A percentile compares a stretch with the other conserved stretches of the same genome.
These are phyloP conservation scores for Enteromius viviparus DNA, from an alignment of 2,797 vertebrate species.

Conservation along the genomic window DNA sequence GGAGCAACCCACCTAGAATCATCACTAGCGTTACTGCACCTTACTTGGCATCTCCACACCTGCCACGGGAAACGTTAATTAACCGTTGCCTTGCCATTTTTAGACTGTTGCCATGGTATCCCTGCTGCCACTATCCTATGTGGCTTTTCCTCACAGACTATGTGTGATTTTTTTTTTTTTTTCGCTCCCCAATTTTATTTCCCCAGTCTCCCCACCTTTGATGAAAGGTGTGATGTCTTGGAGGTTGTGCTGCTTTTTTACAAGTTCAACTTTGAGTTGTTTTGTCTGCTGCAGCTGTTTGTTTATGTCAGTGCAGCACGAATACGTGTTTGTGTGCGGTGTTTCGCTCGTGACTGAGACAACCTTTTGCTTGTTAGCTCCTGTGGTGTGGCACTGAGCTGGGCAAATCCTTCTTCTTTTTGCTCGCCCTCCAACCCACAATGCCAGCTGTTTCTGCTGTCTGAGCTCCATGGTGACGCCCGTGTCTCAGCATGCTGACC, in stretches of 20 bases:
- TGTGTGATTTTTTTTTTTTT: background rate
- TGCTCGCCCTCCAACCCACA: constrained; percentile 20
- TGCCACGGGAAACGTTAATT: constrained; percentile 51
- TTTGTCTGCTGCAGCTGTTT: constrained; percentile 7
- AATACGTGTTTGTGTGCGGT: background rate
- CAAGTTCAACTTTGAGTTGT: constrained; percentile 8
- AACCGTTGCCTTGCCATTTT: constrained; percentile 55
- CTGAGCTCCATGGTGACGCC: constrained; percentile 26
- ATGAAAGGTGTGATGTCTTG: constrained; percentile 27
- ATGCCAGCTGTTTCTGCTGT: constrained; percentile 26
- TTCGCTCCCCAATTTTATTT: background rate
- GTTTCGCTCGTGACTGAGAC: constrained; percentile 11
- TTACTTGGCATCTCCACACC: constrained; percentile 39
- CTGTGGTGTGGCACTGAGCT: constrained; percentile 1
- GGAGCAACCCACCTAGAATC: constrained; percentile 9
- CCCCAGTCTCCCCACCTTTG: background rate
- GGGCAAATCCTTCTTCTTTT: background rate
- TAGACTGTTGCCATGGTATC: constrained; percentile 58
- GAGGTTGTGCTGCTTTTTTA: background rate
- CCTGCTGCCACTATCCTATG: constrained; percentile 25
- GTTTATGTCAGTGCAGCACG: constrained; percentile 4
- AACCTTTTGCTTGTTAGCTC: constrained; percentile 20
- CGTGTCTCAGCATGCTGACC: background rate
- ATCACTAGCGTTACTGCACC: constrained; percentile 12
- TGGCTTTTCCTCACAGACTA: constrained; percentile 19